Evolutionary conservation across 1,140 invertebrate species (phyloP).

Genomic region (Polypedilum pembai): DNA sequence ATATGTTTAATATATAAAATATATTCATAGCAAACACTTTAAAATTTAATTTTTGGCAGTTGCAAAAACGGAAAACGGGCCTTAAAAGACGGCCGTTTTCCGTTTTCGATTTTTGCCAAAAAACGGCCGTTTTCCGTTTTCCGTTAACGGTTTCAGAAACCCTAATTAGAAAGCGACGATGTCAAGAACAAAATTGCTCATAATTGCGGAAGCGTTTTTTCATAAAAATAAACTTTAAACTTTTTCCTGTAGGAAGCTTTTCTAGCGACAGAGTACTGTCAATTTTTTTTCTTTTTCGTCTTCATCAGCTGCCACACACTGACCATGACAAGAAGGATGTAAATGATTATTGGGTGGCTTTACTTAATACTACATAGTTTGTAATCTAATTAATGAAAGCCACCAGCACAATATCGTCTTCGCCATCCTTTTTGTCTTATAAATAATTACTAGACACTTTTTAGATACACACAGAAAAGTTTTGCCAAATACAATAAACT

Average conservation of each 20-base stretch:
- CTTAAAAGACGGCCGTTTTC: neutral
- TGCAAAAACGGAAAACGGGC: neutral
- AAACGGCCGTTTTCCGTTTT: slow-evolving; percentile 3
- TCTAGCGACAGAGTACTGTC: too few species aligned
- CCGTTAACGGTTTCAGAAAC: slow-evolving; percentile 2
- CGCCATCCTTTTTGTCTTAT: neutral
- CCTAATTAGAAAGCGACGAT: too few species aligned
- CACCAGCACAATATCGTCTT: neutral
- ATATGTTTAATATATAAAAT: too few species aligned
- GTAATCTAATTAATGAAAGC: slow-evolving; percentile 18
- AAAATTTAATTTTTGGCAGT: neutral
- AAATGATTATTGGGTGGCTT: slow-evolving; percentile 12
- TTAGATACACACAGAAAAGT: neutral
- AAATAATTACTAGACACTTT: slow-evolving; percentile 14
- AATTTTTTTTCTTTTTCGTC: too few species aligned
- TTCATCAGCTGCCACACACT: too few species aligned
- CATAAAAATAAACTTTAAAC: too few species aligned
- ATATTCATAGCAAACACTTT: too few species aligned
- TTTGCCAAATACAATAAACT: neutral
- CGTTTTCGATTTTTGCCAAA: neutral
- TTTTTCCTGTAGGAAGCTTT: too few species aligned
- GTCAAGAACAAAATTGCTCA: too few species aligned
- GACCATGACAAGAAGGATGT: neutral
- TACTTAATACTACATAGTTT: neutral
- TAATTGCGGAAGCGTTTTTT: too few species aligned